Evolutionary conservation across 2,888 invertebrate species (phyloP).

Genomic region (Synergus itoensis): DNA sequence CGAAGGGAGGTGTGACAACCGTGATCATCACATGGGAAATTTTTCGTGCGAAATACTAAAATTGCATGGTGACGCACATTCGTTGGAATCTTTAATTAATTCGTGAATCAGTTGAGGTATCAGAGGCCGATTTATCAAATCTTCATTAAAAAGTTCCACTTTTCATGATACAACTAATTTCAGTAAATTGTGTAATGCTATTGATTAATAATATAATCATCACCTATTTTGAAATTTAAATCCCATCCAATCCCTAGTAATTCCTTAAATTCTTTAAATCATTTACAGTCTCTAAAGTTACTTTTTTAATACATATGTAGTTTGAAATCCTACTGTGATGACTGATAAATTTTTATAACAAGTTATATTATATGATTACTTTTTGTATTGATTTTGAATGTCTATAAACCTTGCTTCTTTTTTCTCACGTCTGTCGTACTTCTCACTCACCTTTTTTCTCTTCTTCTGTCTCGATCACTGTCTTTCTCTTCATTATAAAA

Average conservation of each 20-base stretch:
- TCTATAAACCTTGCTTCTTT: not conserved
- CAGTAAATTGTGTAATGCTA: no score
- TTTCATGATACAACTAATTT: not conserved
- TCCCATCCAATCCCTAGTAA: no score
- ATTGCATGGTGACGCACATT: not conserved
- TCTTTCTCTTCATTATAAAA: constrained; percentile 21
- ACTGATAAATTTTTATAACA: no score
- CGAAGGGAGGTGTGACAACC: not conserved
- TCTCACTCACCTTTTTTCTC: not conserved
- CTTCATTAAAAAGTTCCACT: not conserved
- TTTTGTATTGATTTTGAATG: not conserved
- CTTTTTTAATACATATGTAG: no score
- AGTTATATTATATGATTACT: not conserved
- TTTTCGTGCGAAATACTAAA: not conserved
- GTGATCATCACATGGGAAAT: not conserved
- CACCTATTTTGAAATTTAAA: no score
- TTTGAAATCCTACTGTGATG: no score
- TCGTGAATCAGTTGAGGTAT: not conserved
- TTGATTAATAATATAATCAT: no score
- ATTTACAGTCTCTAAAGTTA: no score
- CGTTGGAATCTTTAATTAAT: not conserved
- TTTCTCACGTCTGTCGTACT: constrained; percentile 16
- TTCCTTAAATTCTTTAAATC: no score
- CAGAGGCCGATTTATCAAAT: not conserved
- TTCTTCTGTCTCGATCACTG: constrained; percentile 9